Evolutionary conservation across 2,113 vertebrate genomes (phyloP).

Genomic region (Anser brachyrhynchus): DNA sequence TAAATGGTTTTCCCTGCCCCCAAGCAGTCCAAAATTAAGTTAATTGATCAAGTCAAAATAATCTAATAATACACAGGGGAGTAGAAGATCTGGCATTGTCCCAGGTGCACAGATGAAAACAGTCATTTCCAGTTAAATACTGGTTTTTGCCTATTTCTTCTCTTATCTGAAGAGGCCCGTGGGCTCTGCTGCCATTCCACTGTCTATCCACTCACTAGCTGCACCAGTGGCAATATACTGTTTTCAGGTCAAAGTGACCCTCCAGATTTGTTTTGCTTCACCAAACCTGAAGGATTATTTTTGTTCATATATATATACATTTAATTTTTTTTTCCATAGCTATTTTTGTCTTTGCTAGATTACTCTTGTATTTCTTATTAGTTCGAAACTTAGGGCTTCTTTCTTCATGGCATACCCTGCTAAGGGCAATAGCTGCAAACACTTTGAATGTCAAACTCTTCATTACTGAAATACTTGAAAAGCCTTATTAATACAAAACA

Average conservation of each 20-base stretch:
- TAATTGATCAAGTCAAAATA: conserved; percentile 18
- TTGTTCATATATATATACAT: neutral
- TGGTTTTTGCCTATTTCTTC: neutral
- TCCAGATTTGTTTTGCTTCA: conserved; percentile 12
- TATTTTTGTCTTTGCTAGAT: conserved; percentile 19
- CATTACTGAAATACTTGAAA: conserved; percentile 70
- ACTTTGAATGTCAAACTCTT: conserved; percentile 45
- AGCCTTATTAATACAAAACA: conserved; percentile 66
- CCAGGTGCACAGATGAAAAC: neutral
- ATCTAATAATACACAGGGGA: neutral
- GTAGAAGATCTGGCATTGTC: neutral
- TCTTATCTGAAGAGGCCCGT: neutral
- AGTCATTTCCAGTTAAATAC: neutral
- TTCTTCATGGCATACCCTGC: conserved; percentile 4
- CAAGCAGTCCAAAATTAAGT: conserved; percentile 5
- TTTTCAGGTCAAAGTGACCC: conserved; percentile 21
- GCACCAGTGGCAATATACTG: neutral
- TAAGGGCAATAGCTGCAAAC: conserved; percentile 57
- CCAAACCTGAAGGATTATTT: conserved; percentile 10
- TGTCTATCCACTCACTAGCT: neutral
- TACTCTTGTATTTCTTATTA: neutral
- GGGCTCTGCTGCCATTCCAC: neutral
- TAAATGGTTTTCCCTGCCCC: neutral
- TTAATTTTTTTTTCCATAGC: neutral
- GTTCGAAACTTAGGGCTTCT: neutral